Percentiles rank a stretch among this genome's conserved stretches.
Conservation (phyloP, 2,888 invertebrate genomes). For the Silvanus unidentatus region DNA sequence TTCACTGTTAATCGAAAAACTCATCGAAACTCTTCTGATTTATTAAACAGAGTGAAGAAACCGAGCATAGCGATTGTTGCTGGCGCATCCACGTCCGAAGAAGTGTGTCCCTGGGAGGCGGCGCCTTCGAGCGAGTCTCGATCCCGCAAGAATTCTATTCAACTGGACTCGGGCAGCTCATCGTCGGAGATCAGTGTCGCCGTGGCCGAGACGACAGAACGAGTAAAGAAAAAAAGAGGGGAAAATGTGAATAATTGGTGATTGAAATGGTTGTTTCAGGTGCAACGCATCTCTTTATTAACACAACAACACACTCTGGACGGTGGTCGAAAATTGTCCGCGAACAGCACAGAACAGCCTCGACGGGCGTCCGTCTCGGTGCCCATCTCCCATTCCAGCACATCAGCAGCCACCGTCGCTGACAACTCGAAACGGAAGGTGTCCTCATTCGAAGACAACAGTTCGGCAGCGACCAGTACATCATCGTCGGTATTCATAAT, state of each 20-base stretch:
- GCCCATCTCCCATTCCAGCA: constrained; percentile 44
- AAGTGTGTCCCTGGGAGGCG: constrained; percentile 56
- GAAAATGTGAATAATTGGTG: not conserved
- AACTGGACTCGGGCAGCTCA: constrained; percentile 66
- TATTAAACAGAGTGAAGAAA: constrained; percentile 40
- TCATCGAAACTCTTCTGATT: not conserved
- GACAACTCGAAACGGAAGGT: constrained; percentile 31
- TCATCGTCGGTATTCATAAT: constrained; percentile 30
- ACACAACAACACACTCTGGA: constrained; percentile 65
- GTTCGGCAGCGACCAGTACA: constrained; percentile 29
- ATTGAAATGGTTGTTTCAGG: constrained; percentile 39
- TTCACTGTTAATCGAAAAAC: too few species aligned
- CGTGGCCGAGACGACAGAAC: constrained; percentile 31
- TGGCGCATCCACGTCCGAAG: constrained; percentile 49
- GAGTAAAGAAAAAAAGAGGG: constrained; percentile 22
- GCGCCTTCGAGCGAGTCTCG: constrained; percentile 30
- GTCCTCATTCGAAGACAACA: constrained; percentile 49
- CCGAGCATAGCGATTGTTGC: constrained; percentile 41
- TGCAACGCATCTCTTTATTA: constrained; percentile 58
- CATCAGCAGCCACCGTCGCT: constrained; percentile 39
- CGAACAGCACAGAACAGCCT: constrained; percentile 38
- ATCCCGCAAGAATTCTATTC: constrained; percentile 60
- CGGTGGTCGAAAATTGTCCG: constrained; percentile 47
- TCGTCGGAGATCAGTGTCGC: constrained; percentile 66
- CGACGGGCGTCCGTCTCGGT: constrained; percentile 46